Conservation (phyloP, 2,797 vertebrate species). For the Cossypha polioptera region DNA sequence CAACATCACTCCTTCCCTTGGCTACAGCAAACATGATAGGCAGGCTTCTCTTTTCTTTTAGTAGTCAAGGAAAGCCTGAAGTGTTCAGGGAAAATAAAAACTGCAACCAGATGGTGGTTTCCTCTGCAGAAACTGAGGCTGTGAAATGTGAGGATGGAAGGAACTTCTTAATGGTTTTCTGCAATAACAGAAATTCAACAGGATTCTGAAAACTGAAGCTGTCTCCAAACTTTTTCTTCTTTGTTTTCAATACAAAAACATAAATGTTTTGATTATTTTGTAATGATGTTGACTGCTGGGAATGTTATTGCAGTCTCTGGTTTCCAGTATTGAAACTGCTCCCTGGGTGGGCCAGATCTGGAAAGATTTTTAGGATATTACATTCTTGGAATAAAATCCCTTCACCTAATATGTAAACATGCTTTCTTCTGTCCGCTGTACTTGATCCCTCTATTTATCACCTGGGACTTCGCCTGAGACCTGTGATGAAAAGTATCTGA, state of each 20-base stretch:
- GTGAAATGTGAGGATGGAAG: background rate
- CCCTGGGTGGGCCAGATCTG: constrained; percentile 32
- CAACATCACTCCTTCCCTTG: background rate
- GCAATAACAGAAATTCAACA: background rate
- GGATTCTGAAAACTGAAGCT: background rate
- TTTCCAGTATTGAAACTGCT: background rate
- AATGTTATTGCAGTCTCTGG: background rate
- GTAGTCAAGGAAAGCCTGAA: background rate
- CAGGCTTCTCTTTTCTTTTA: background rate
- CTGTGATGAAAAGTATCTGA: background rate
- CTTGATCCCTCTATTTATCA: background rate
- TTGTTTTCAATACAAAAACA: background rate
- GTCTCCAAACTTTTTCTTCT: background rate
- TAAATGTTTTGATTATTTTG: constrained; percentile 25
- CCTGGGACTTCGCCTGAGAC: background rate
- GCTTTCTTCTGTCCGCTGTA: background rate
- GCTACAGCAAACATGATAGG: background rate
- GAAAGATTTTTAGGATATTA: constrained; percentile 2
- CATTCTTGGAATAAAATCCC: background rate
- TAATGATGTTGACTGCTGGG: background rate
- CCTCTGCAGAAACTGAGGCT: background rate
- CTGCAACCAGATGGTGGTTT: background rate
- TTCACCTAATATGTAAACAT: background rate
- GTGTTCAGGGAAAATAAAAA: background rate
- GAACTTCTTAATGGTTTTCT: background rate